Conservation (phyloP, 2,888 invertebrate species). For the Drosophila vallismaia region DNA sequence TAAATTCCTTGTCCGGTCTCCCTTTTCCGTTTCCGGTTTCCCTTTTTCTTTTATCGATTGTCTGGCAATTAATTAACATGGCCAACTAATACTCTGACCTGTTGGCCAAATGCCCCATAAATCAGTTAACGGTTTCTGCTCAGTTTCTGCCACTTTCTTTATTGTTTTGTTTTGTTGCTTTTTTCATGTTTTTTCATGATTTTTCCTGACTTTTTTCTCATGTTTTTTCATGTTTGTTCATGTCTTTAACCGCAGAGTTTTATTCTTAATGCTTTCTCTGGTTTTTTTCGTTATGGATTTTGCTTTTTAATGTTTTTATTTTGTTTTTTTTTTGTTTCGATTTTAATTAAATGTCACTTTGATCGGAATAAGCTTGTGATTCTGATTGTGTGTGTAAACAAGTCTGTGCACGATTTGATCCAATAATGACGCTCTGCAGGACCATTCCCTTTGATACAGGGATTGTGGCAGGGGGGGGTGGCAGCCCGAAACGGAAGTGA, state of each 20-base stretch:
- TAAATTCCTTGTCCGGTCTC: neutral
- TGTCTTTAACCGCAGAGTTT: neutral
- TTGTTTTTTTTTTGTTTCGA: slow-evolving; percentile 39
- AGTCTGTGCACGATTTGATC: slow-evolving; percentile 59
- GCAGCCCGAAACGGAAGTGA: neutral
- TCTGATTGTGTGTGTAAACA: slow-evolving; percentile 19
- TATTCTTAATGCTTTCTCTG: slow-evolving; percentile 44
- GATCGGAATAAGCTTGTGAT: slow-evolving; percentile 63
- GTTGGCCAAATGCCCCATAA: slow-evolving; percentile 1
- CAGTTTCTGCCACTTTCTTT: neutral
- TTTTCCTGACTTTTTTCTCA: slow-evolving; percentile 36
- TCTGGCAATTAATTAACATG: slow-evolving; percentile 7
- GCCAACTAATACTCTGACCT: slow-evolving; percentile 13
- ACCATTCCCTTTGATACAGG: neutral
- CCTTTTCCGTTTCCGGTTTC: too few species aligned
- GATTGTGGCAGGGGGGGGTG: too few species aligned
- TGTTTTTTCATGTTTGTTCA: neutral
- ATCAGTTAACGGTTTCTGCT: slow-evolving; percentile 5
- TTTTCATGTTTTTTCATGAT: neutral
- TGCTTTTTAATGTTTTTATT: slow-evolving; percentile 10
- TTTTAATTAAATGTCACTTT: slow-evolving; percentile 76
- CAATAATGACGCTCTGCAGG: slow-evolving; percentile 57
- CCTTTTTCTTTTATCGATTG: neutral
- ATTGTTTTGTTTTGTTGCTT: neutral
- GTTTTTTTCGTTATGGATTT: slow-evolving; percentile 18